phyloP scores from a whole-genome alignment of 2,797 vertebrate genomes.

The Prionace glauca region DNA sequence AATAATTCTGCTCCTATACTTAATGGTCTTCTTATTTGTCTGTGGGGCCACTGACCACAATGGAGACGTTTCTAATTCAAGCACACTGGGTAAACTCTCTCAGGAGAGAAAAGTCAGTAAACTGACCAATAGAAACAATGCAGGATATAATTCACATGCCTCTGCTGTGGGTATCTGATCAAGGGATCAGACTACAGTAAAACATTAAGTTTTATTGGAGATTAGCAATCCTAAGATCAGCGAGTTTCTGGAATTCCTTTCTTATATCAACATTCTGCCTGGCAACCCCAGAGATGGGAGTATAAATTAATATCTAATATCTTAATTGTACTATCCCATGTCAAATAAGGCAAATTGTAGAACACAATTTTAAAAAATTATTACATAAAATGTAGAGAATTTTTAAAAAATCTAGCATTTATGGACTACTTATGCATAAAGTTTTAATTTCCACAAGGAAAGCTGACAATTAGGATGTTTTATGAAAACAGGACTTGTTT shows the following conservation, averaged over 20 bases:
- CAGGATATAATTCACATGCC: neutral
- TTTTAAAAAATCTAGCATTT: neutral
- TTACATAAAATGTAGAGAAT: neutral
- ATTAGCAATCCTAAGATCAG: neutral
- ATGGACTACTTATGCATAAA: neutral
- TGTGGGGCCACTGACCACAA: neutral
- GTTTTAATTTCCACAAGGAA: neutral
- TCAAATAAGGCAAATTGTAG: conserved; percentile 3
- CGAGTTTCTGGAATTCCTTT: neutral
- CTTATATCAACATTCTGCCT: neutral
- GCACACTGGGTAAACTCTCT: neutral
- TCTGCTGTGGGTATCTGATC: neutral
- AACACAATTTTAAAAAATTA: neutral
- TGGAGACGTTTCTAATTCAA: neutral
- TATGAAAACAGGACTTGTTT: neutral
- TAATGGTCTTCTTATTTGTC: neutral
- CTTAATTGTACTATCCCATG: neutral
- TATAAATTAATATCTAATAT: neutral
- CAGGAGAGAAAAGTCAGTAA: neutral
- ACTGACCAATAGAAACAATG: neutral
- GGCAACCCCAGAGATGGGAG: neutral
- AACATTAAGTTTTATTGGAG: neutral
- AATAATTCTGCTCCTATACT: too few relatives aligned
- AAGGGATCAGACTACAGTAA: neutral
- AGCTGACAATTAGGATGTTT: neutral